phyloP scores from a whole-genome alignment of 2,888 invertebrate genomes.

The Eurois occulta region DNA sequence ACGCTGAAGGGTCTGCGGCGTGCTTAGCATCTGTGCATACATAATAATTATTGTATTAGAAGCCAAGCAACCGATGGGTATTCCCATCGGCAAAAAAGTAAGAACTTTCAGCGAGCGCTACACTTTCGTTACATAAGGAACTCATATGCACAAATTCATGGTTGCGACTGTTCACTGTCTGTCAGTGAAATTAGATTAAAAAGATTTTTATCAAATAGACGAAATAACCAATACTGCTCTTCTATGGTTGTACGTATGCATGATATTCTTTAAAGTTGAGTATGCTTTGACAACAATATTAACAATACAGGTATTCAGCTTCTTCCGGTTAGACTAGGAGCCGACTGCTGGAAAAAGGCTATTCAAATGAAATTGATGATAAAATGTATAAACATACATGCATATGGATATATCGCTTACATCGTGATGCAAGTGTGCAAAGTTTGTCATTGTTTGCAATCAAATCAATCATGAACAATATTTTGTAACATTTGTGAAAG shows the following conservation, averaged over 20 bases:
- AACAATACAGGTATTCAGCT: background rate
- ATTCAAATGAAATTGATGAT: background rate
- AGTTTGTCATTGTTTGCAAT: background rate
- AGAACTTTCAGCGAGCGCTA: background rate
- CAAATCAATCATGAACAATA: background rate
- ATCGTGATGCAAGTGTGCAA: background rate
- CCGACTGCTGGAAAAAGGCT: background rate
- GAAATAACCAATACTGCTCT: background rate
- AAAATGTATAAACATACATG: background rate
- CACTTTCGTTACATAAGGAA: background rate
- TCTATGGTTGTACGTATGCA: background rate
- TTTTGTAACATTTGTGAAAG: background rate
- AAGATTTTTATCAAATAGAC: background rate
- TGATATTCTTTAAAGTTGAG: background rate
- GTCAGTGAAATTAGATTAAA: background rate
- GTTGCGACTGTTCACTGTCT: background rate
- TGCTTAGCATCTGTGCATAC: slow-evolving; percentile 92
- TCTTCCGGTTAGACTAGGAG: background rate
- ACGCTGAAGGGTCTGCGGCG: slow-evolving; percentile 95
- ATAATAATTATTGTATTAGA: background rate
- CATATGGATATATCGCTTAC: background rate
- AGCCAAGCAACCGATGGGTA: background rate
- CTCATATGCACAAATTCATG: background rate
- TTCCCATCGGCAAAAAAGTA: background rate
- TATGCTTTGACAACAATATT: background rate